Conservation (phyloP, 1,140 invertebrate genomes). For the Drosophila nebulosa region DNA sequence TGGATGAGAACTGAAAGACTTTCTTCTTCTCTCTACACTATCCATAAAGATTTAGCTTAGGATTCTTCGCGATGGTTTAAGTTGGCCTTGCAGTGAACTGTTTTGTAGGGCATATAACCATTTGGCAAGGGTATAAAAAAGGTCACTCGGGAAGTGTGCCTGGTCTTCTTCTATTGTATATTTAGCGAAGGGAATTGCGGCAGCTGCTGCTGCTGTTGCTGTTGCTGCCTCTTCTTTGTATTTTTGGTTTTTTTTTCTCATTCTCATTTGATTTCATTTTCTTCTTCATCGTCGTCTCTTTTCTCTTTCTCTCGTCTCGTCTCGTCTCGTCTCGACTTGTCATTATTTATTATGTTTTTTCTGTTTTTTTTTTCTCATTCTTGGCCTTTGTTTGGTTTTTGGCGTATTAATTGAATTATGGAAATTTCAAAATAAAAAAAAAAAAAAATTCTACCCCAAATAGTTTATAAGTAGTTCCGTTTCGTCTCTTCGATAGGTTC, state of each 20-base stretch:
- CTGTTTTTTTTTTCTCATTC: not conserved
- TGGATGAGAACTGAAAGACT: no score
- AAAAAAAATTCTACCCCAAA: not conserved
- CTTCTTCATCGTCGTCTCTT: constrained; percentile 13
- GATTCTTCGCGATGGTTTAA: no score
- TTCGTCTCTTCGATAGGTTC: constrained; percentile 18
- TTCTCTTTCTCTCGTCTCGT: not conserved
- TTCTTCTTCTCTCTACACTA: no score
- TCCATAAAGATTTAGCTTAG: no score
- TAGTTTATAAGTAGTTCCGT: not conserved
- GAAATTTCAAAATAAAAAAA: constrained; percentile 50
- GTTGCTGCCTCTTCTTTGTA: constrained; percentile 15
- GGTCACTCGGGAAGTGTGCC: constrained; percentile 72
- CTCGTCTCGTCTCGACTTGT: constrained; percentile 38
- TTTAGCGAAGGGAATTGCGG: constrained; percentile 42
- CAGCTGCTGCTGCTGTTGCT: constrained; percentile 59
- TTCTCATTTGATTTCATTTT: constrained; percentile 16
- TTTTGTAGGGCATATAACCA: not conserved
- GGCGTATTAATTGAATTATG: constrained; percentile 77
- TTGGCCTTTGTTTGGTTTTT: constrained; percentile 58
- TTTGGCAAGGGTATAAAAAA: constrained; percentile 40
- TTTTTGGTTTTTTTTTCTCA: constrained; percentile 31
- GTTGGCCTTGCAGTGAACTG: no score
- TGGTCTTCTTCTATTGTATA: constrained; percentile 45
- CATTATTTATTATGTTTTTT: constrained; percentile 69